phyloP scores from a whole-genome alignment of 2,113 vertebrate species.

The Nothobranchius kuhntae region DNA sequence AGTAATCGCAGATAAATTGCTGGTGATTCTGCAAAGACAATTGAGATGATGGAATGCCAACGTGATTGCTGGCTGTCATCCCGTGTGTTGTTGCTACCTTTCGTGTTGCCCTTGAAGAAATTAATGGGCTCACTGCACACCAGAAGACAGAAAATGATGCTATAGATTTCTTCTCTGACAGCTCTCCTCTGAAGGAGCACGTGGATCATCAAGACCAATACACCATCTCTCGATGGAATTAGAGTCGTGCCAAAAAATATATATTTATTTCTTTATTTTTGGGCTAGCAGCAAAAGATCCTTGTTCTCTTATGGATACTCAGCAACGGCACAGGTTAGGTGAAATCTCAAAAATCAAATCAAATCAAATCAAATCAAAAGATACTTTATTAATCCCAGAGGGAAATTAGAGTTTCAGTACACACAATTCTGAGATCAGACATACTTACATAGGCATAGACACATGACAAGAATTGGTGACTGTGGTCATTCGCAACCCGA shows the following conservation, averaged over 20 bases:
- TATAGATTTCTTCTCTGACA: constrained; percentile 35
- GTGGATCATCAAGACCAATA: background rate
- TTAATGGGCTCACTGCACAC: constrained; percentile 11
- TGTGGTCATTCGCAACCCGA: too few species aligned
- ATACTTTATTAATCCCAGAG: too few species aligned
- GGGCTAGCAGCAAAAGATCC: background rate
- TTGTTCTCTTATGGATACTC: background rate
- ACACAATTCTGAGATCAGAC: too few species aligned
- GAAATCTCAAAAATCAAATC: too few species aligned
- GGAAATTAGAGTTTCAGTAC: too few species aligned
- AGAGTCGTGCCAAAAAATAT: background rate
- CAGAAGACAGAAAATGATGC: constrained; percentile 16
- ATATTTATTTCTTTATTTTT: background rate
- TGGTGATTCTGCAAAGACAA: constrained; percentile 38
- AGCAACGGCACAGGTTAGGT: too few species aligned
- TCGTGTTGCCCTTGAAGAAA: constrained; percentile 47
- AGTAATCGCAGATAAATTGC: constrained; percentile 36
- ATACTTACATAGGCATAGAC: too few species aligned
- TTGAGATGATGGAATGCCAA: constrained; percentile 43
- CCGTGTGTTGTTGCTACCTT: constrained; percentile 24
- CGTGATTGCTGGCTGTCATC: constrained; percentile 18
- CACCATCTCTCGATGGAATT: constrained; percentile 18
- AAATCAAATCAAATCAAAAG: too few species aligned
- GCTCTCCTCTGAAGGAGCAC: constrained; percentile 3
- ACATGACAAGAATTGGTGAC: too few species aligned